These are phyloP conservation scores for Nymphicus hollandicus DNA, from an alignment of 2,113 vertebrate species.

Conservation along the genomic window DNA sequence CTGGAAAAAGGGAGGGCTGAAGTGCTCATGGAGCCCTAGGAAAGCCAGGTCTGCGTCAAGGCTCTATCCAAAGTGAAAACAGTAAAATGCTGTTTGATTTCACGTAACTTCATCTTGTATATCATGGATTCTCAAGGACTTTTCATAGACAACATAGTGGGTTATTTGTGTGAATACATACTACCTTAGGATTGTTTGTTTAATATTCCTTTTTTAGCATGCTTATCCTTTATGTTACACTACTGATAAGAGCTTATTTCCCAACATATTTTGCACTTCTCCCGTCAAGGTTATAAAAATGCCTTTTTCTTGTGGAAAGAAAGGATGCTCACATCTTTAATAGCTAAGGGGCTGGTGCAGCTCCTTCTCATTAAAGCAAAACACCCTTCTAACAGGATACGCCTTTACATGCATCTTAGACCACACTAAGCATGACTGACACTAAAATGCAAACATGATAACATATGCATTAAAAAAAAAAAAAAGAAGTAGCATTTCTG, in stretches of 20 bases:
- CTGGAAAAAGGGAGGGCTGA: background rate
- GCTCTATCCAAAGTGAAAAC: background rate
- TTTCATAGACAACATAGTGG: accelerated
- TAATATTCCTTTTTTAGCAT: background rate
- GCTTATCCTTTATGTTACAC: background rate
- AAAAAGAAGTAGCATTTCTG: background rate
- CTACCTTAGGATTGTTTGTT: background rate
- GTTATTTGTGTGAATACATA: background rate
- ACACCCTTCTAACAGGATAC: background rate
- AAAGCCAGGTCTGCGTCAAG: background rate
- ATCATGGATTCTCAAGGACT: background rate
- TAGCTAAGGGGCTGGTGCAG: background rate
- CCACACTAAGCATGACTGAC: background rate
- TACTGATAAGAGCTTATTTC: background rate
- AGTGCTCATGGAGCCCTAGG: background rate
- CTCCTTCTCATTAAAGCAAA: background rate
- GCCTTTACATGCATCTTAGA: background rate
- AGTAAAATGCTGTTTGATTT: background rate
- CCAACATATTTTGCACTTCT: background rate
- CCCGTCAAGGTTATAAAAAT: background rate
- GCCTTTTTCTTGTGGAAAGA: background rate
- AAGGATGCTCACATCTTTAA: background rate
- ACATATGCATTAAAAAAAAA: background rate
- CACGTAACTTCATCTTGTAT: background rate
- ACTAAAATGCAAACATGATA: background rate